Conservation (phyloP, 2,113 vertebrate species). For the Dissostichus mawsoni region DNA sequence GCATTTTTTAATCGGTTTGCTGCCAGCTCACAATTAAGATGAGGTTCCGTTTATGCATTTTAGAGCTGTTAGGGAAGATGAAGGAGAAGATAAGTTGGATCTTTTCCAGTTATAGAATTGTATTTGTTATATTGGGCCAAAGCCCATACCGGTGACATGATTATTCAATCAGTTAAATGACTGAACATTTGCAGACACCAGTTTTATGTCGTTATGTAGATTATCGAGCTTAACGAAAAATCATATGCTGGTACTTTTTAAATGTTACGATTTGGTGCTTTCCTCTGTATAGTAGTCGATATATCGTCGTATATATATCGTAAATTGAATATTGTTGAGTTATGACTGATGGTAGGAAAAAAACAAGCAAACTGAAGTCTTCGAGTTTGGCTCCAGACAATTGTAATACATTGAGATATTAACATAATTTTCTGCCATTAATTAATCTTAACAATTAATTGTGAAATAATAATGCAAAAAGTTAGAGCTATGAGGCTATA, state of each 20-base stretch:
- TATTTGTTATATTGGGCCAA: neutral
- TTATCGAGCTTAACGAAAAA: neutral
- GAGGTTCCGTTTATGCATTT: conserved; percentile 10
- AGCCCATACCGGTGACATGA: neutral
- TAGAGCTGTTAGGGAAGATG: conserved; percentile 13
- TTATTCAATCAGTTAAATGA: neutral
- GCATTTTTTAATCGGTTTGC: conserved; percentile 13
- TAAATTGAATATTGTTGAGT: neutral
- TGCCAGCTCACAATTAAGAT: conserved; percentile 19
- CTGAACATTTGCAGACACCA: neutral
- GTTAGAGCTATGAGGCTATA: too few relatives aligned
- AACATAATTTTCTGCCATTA: neutral
- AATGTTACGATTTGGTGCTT: neutral
- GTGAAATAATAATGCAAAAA: neutral
- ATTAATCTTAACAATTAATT: neutral
- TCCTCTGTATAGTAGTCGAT: neutral
- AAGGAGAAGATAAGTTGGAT: neutral
- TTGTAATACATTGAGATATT: neutral
- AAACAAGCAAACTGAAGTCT: neutral
- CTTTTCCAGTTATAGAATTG: conserved; percentile 4
- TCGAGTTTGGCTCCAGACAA: too few relatives aligned
- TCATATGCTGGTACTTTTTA: neutral
- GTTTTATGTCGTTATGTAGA: neutral
- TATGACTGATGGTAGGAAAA: neutral
- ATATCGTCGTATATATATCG: too few relatives aligned